These are phyloP conservation scores for Cyphomyrus discorhynchus DNA, from an alignment of 2,113 vertebrate species.

Conservation along the genomic window DNA sequence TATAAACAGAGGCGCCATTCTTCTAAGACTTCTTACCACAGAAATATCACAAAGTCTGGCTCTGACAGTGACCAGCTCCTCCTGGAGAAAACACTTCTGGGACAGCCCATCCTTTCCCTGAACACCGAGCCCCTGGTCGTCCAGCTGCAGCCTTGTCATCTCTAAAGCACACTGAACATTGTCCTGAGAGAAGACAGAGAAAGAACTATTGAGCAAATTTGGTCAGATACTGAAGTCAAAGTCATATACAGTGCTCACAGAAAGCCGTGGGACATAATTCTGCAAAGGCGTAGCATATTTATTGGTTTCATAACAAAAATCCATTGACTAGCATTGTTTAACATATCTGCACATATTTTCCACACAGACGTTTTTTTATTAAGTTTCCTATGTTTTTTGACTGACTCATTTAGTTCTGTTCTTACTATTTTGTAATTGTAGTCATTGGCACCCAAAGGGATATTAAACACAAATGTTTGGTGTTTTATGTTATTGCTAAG, in stretches of 20 bases:
- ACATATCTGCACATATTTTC: background rate
- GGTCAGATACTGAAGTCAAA: background rate
- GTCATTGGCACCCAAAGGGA: background rate
- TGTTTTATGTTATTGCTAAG: background rate
- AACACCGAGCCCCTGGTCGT: conserved; percentile 46
- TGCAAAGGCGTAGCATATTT: background rate
- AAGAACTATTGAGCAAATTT: background rate
- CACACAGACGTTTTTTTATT: background rate
- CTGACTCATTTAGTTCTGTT: background rate
- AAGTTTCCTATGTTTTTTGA: background rate
- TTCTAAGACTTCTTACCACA: conserved; percentile 51
- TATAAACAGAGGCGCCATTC: background rate
- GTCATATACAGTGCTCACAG: background rate
- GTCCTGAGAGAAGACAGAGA: conserved; percentile 50
- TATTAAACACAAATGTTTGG: background rate
- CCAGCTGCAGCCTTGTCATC: conserved; percentile 65
- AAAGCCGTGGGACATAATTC: background rate
- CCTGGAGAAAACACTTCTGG: conserved; percentile 76
- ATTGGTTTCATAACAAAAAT: background rate
- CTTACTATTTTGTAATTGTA: background rate
- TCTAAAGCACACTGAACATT: conserved; percentile 73
- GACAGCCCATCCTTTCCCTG: conserved; percentile 54
- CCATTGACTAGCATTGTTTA: background rate
- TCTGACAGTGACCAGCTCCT: conserved; percentile 75
- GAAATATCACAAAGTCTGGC: conserved; percentile 75